Conservation (phyloP, 2,113 vertebrate genomes). For the Beaufortia kweichowensis region DNA sequence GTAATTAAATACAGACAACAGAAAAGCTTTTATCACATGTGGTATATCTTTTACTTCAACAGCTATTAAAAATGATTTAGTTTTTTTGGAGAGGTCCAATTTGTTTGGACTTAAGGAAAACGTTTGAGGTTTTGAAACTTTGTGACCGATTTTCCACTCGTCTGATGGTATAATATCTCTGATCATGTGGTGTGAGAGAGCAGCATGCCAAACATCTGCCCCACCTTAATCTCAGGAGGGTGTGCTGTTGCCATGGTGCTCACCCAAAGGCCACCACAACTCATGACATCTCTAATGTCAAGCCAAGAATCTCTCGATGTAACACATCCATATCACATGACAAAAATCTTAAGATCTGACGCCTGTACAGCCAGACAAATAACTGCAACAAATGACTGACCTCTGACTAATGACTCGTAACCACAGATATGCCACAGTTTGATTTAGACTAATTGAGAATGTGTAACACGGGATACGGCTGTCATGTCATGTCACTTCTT, state of each 20-base stretch:
- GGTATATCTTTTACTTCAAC: too few species aligned
- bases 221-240: background rate
- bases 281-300: constrained; percentile 20
- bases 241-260: constrained; percentile 5
- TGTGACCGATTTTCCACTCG: background rate
- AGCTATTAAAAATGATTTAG: too few species aligned
- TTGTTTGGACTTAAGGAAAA: too few species aligned
- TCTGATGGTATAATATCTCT: background rate
- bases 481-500: background rate
- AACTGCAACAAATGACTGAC: background rate
- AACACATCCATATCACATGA: background rate
- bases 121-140: background rate
- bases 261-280: constrained; percentile 6
- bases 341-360: background rate
- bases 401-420: background rate
- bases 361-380: background rate
- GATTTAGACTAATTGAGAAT: background rate
- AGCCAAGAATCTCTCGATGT: constrained; percentile 9
- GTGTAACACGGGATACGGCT: background rate
- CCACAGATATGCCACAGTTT: background rate
- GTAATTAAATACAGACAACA: too few species aligned
- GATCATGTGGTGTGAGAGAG: constrained; percentile 32
- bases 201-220: constrained; percentile 2
- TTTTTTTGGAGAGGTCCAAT: too few species aligned
- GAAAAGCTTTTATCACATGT: too few species aligned